Evolutionary conservation across 2,888 invertebrate species (phyloP).

Genomic region (Eristalis pertinax): DNA sequence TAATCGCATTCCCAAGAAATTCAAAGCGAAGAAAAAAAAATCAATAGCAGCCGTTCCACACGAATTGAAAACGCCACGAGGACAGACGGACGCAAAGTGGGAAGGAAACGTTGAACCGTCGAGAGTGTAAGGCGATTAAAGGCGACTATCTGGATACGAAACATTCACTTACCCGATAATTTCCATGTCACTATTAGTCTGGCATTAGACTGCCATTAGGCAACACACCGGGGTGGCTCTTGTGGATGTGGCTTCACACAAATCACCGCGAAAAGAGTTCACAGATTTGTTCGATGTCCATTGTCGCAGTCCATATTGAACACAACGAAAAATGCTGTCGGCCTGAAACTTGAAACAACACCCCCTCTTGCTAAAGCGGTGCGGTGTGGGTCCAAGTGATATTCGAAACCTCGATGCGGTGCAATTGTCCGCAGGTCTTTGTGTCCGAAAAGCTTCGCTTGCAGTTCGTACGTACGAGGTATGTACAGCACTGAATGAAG

Average conservation of each 20-base stretch:
- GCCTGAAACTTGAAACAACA: constrained; percentile 42
- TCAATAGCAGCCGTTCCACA: constrained; percentile 3
- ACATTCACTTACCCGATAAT: constrained; percentile 63
- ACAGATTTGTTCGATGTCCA: too few species aligned
- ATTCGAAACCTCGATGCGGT: constrained; percentile 45
- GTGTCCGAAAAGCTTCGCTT: constrained; percentile 31
- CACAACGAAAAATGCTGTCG: constrained; percentile 23
- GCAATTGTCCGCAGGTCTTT: constrained; percentile 60
- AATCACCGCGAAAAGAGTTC: constrained; percentile 4
- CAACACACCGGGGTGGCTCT: constrained; percentile 21
- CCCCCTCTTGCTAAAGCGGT: constrained; percentile 21
- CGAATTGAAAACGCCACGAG: background rate
- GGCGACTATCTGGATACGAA: constrained; percentile 26
- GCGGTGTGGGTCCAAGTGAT: constrained; percentile 4
- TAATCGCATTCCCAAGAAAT: background rate
- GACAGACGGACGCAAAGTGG: background rate
- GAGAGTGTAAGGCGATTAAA: constrained; percentile 59
- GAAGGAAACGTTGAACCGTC: constrained; percentile 28
- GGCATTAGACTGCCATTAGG: constrained; percentile 70
- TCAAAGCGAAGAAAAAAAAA: background rate
- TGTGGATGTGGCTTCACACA: constrained; percentile 12
- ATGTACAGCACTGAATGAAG: constrained; percentile 1
- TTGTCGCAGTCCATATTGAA: background rate
- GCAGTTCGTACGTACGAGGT: background rate
- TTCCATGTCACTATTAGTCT: constrained; percentile 69